phyloP scores from a whole-genome alignment of 2,797 vertebrate species.

The Neosilurus mollespiculum region DNA sequence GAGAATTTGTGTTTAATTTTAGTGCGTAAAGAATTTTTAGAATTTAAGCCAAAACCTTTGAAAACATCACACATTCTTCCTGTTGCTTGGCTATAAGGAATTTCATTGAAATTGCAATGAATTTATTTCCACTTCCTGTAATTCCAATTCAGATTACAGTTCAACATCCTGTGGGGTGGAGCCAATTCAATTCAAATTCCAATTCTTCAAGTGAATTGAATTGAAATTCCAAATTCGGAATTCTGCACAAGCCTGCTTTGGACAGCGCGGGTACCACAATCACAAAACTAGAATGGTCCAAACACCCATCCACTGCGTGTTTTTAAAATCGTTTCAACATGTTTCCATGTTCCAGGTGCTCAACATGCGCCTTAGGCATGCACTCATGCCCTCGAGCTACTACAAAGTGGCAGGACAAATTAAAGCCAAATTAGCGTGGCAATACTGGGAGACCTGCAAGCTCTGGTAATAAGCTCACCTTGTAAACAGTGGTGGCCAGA shows the following conservation, averaged over 20 bases:
- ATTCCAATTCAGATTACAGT: too few species aligned
- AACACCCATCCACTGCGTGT: neutral
- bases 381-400: constrained; percentile 4
- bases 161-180: too few species aligned
- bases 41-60: too few species aligned
- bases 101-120: too few species aligned
- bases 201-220: too few species aligned
- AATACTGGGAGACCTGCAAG: neutral
- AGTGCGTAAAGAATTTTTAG: too few species aligned
- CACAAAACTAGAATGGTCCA: neutral
- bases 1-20: too few species aligned
- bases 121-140: too few species aligned
- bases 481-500: neutral
- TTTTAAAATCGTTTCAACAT: neutral
- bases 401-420: neutral
- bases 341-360: neutral
- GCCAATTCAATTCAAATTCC: too few species aligned
- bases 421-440: neutral
- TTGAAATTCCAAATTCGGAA: too few species aligned
- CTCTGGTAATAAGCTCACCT: neutral
- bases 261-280: neutral
- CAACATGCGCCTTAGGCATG: neutral
- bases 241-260: neutral
- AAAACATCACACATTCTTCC: too few species aligned
- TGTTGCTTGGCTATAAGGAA: too few species aligned